phyloP scores from a whole-genome alignment of 2,113 vertebrate species.

The Bos indicus region DNA sequence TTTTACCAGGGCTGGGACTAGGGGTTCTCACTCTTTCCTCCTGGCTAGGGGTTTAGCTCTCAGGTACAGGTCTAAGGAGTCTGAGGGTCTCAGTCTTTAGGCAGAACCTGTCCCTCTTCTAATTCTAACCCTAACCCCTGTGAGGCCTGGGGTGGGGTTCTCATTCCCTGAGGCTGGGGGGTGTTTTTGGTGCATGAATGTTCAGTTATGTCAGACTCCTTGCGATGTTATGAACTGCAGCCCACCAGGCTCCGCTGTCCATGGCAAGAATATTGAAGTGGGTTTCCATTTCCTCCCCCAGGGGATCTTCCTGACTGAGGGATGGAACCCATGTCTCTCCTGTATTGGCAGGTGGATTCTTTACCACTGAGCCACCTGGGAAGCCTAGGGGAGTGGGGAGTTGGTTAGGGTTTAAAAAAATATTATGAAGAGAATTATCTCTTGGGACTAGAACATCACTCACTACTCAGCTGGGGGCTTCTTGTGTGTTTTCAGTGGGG shows the following conservation, averaged over 20 bases:
- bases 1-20: neutral
- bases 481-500: neutral
- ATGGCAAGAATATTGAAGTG: neutral
- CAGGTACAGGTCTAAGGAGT: neutral
- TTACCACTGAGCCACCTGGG: neutral
- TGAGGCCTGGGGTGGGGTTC: neutral
- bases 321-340: neutral
- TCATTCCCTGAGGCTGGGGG: neutral
- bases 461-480: neutral
- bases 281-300: neutral
- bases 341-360: neutral
- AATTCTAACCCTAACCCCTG: neutral
- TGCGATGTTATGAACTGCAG: accelerated
- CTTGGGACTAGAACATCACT: neutral
- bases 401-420: neutral
- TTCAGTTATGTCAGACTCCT: neutral
- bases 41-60: neutral
- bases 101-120: neutral
- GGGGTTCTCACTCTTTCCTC: neutral
- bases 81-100: neutral
- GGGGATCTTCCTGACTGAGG: neutral
- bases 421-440: neutral
- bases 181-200: neutral
- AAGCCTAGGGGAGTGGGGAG: neutral
- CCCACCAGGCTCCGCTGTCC: neutral